Evolutionary conservation across 2,888 invertebrate genomes (phyloP).

Genomic region (Trilocha varians): DNA sequence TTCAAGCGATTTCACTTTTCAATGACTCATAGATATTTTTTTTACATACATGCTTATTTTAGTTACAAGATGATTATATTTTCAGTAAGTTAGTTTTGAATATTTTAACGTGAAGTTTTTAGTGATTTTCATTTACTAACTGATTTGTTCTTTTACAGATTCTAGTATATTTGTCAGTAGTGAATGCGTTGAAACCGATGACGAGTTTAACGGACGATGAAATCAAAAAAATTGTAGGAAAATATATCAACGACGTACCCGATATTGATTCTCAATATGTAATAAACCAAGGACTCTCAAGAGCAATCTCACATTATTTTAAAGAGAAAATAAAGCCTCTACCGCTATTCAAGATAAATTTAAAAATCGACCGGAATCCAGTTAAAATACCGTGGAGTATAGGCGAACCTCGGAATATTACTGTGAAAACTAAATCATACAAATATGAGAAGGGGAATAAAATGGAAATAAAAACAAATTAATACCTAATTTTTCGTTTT

Average conservation of each 20-base stretch:
- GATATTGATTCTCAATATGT: constrained; percentile 43
- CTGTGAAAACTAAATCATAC: constrained; percentile 7
- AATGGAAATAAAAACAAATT: constrained; percentile 1
- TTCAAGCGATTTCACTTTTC: no score
- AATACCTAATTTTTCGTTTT: no score
- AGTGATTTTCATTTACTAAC: neutral
- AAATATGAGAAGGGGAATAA: neutral
- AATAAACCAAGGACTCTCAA: constrained; percentile 39
- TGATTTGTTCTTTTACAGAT: constrained; percentile 17
- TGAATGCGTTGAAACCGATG: constrained; percentile 22
- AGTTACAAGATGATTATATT: neutral
- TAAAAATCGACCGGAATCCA: constrained; percentile 49
- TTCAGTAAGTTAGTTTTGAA: neutral
- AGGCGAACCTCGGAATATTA: constrained; percentile 14
- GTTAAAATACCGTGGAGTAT: constrained; percentile 56
- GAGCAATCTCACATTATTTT: constrained; percentile 38
- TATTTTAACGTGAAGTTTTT: neutral
- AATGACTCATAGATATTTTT: neutral
- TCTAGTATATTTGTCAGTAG: constrained; percentile 12
- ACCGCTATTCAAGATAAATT: constrained; percentile 47
- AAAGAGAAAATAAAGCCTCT: constrained; percentile 43
- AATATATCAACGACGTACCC: constrained; percentile 39
- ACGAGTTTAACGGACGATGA: constrained; percentile 23
- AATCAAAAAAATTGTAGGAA: constrained; percentile 27
- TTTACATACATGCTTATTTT: neutral